These are phyloP conservation scores for Spialia ferax DNA, from an alignment of 2,888 invertebrate genomes.

Conservation along the genomic window DNA sequence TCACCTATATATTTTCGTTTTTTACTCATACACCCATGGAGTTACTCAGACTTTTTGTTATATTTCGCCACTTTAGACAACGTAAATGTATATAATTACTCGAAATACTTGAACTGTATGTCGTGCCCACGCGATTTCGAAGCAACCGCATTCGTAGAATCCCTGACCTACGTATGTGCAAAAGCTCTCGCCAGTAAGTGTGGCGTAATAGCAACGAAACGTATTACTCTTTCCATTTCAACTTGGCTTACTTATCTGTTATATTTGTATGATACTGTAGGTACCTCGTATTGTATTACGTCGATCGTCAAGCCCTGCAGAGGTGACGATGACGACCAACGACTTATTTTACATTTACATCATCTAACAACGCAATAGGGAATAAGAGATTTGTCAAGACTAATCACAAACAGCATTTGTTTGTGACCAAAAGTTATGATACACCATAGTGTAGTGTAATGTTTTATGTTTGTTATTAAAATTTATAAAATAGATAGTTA, in stretches of 20 bases:
- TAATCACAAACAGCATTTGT: too few relatives aligned
- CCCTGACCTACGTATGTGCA: constrained; percentile 36
- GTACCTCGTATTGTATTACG: constrained; percentile 36
- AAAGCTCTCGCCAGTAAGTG: constrained; percentile 20
- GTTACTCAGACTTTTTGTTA: not conserved
- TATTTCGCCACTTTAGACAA: not conserved
- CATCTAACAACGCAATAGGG: not conserved
- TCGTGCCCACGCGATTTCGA: not conserved
- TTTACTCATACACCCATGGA: not conserved
- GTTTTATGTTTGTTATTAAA: too few relatives aligned
- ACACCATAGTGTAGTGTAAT: too few relatives aligned
- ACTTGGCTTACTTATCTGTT: constrained; percentile 32
- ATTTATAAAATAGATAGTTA: too few relatives aligned
- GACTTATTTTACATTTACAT: not conserved
- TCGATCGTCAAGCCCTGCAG: constrained; percentile 11
- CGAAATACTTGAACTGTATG: not conserved
- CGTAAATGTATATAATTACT: not conserved
- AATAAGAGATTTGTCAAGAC: too few relatives aligned
- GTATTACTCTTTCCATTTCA: constrained; percentile 23
- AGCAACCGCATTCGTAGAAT: constrained; percentile 14
- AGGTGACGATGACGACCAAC: not conserved
- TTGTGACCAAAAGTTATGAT: too few relatives aligned
- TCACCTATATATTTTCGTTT: too few relatives aligned
- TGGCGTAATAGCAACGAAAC: constrained; percentile 32
- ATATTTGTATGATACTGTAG: constrained; percentile 31